Conservation (phyloP, 2,113 vertebrate species). For the Edolisoma coerulescens region DNA sequence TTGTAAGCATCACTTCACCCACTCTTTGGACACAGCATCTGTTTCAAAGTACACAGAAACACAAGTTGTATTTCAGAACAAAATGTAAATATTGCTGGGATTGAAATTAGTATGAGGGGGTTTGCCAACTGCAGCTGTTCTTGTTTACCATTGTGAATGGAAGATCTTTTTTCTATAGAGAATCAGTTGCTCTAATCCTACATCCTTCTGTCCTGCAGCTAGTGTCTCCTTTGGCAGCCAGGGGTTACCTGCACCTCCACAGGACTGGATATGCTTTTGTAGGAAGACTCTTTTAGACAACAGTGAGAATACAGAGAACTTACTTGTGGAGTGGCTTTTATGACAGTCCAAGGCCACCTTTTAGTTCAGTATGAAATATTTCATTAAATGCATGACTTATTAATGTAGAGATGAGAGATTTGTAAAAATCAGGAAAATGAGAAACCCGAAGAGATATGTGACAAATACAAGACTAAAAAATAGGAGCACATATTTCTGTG, state of each 20-base stretch:
- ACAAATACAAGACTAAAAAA: not conserved
- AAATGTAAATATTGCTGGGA: conserved; percentile 40
- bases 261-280: not conserved
- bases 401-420: not conserved
- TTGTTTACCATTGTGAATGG: not conserved
- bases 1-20: conserved; percentile 22
- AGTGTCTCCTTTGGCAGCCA: not conserved
- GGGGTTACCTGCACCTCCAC: not conserved
- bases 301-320: not conserved
- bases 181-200: not conserved
- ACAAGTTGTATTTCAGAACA: conserved; percentile 34
- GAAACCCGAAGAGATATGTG: not conserved
- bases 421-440: not conserved
- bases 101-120: not conserved
- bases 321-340: not conserved
- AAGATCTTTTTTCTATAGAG: not conserved
- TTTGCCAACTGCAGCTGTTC: not conserved
- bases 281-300: not conserved
- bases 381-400: not conserved
- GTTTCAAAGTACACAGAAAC: conserved; percentile 26
- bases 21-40: conserved; percentile 31
- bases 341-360: not conserved
- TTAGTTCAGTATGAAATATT: not conserved
- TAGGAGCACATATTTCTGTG: not conserved
- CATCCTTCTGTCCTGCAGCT: not conserved